Evolutionary conservation across 2,888 invertebrate species (phyloP), one percentile per base, ranked within the genome.

Genomic region (Agrypnus murinus): DNA sequence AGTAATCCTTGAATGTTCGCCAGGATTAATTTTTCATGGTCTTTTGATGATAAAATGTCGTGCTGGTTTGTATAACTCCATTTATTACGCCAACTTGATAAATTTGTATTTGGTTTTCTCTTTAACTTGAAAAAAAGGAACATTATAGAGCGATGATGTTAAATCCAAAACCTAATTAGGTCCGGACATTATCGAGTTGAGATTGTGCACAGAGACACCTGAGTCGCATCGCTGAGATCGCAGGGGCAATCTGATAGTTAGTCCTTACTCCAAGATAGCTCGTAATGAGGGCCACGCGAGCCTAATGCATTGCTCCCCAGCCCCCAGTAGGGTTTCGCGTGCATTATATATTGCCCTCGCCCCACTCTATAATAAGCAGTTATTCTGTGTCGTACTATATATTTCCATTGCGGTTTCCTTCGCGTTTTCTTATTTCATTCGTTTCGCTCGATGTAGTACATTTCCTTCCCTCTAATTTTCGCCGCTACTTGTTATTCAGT

Each of bases 401-500:
- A 66, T 74, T 71, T 71, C 65, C 71, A 65, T 65, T 69, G 69
- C 73, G 66, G 73, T 73, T 70, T 73, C 72, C 69, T 74, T 68
- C 66, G 65, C 70, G 67, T 74, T 73, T 77, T 74, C 77, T 76
- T 77, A 75, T 75, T 77, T 71, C 73, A 75, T 77, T 74, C 75
- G 75, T 76, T 76, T 72, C 76, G 75, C 74, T 75, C 74, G 73
- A 75, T 77, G 71, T 75, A 74, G 70, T 73, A 75, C 75, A 75
- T 77, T 77, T 77, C 75, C 75, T 76, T 74, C 72, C 71, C 78
- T 74, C 74, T 77, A 75, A 76, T 74, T 81, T 80, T 78, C 76
- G 75, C 75, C 73, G 71, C 80, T 81, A 77, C 81, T 84, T 83
- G 81, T 80, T 82, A 84, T 83, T 83, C 84, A 80, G 79, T 70